Base-by-base conservation (phyloP, 1,140 invertebrate species). In the Adelges cooleyi region DNA sequence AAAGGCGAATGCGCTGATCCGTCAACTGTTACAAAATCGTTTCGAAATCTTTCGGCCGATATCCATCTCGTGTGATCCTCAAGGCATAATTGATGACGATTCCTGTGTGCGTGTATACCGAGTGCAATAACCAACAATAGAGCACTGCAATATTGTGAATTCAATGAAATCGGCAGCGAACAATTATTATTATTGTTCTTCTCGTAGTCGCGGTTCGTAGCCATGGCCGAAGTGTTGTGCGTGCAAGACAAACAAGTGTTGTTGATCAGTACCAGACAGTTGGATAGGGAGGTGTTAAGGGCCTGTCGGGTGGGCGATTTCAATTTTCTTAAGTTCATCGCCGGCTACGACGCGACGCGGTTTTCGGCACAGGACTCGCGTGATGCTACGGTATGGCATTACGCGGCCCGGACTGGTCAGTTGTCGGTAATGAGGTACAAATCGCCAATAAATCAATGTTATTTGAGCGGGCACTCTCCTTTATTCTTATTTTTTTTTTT, bases 321-420 rank as follows among this genome's bases (percentile, higher is more conserved):
- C 11, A 50, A 50, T 18, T 40, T 68, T 11, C n/a, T 69, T n/a
- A 15, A 46, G 2, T n/a, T 42, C 17, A 53, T 40, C 2, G 15
- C 51, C 15, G 9, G 22, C 20, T 44, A 2, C 36, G 38, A 56
- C 10, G 17, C 42, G 3, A 38, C 67, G 15, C 67, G 70, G 20
- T 25, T 71, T 10, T 56, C 59, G n/a, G 77, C 77, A 48, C 67
- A 71, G 6, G 53, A 62, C 20, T 54, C 67, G 25, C 70, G 72
- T 25, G 75, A 75, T 2, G 76, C 77, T 2, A 74, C 70, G 33
- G 74, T 74, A 66, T 67, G 77, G 33, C 77, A 78, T 67, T 77
- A 77, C 68, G 77, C 76, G 0, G 76, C 76, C 11, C 71, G 77
- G 3, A 33, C 29, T 0, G 59, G 59, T 15, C 67, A 67, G 25